Evolutionary conservation across 92 coral and sea anemone species (phyloP).

Genomic region (Zoanthus solanderi): DNA sequence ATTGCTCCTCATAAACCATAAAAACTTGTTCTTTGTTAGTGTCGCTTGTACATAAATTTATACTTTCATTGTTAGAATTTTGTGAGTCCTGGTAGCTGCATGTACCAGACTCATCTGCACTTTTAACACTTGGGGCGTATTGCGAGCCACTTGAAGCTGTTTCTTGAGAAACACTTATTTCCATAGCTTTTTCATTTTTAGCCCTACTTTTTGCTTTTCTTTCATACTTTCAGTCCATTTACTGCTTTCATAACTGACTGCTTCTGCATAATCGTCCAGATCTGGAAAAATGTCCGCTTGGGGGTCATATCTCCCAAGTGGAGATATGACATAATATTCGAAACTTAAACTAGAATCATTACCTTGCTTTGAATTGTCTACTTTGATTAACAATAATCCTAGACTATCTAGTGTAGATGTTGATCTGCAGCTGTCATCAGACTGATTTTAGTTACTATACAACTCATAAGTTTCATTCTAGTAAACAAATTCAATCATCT

Average conservation of each 20-base stretch:
- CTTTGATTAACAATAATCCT: too few species aligned
- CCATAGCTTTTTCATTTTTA: background rate
- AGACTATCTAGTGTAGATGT: too few species aligned
- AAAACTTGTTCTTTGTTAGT: background rate
- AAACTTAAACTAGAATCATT: too few species aligned
- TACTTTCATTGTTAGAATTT: background rate
- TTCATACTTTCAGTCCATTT: background rate
- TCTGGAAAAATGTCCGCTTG: background rate
- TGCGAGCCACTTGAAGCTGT: constrained; percentile 19
- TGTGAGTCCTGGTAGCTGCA: background rate
- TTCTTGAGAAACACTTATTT: constrained; percentile 1
- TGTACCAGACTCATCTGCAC: constrained; percentile 7
- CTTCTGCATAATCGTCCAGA: background rate
- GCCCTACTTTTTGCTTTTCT: background rate
- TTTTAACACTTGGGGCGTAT: constrained; percentile 12
- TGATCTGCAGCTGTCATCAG: too few species aligned
- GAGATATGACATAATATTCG: too few species aligned
- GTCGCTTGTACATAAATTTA: background rate
- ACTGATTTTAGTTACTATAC: too few species aligned
- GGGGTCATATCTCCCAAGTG: background rate
- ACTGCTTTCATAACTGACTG: background rate
- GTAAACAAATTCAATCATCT: too few species aligned
- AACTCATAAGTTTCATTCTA: too few species aligned
- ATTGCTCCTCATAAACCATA: constrained; percentile 28
- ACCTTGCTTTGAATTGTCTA: too few species aligned